Evolutionary conservation across 2,797 vertebrate species (phyloP), one percentile per base, ranked within the genome.

Genomic region (Rhincodon typus): DNA sequence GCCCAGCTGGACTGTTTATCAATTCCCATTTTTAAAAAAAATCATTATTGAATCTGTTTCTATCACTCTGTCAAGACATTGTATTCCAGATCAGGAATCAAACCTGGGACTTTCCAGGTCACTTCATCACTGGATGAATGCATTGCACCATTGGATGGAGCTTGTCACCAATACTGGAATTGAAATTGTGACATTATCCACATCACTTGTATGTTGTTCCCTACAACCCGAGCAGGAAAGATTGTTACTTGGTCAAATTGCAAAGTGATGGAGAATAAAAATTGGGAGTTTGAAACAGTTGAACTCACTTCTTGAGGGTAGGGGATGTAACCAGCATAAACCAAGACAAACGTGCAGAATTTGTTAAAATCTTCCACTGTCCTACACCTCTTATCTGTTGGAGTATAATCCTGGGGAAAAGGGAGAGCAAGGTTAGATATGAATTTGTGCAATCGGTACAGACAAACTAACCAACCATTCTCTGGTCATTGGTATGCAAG

Each of bases 331-430:
- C 99, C 99, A 1, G 99, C 99, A 34, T 99, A 99, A n/a, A 99
- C 99, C 97, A 99, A 96, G 87, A 99, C 99, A 8, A 99, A 99
- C 94, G 99, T 99, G 97, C 99, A 99, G 97, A 99, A 99, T 97
- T 99, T 98, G 97, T 99, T 99, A 97, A 99, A 99, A 96, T 99
- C 99, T 96, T 99, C 99, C 34, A 99, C 98, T 0, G 99, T 99
- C 96, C 99, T 97, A 95, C 98, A 98, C 96, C 98, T 98, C 96
- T 98, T 98, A 96, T 97, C 98, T 34, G 70, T 21, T 53, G 94
- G 94, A 30, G 94, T 72, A 13, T 94, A 94, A 74, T 94, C 94
- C 94, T 94, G 42, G 38, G 38, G 23, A 34, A 21, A 57, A 70
- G n/a, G 7, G 62, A 74, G 69, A 72, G 42, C 27, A 42, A 50